Evolutionary conservation across 2,113 vertebrate genomes (phyloP).

Genomic region (Protobothrops mucrosquamatus): DNA sequence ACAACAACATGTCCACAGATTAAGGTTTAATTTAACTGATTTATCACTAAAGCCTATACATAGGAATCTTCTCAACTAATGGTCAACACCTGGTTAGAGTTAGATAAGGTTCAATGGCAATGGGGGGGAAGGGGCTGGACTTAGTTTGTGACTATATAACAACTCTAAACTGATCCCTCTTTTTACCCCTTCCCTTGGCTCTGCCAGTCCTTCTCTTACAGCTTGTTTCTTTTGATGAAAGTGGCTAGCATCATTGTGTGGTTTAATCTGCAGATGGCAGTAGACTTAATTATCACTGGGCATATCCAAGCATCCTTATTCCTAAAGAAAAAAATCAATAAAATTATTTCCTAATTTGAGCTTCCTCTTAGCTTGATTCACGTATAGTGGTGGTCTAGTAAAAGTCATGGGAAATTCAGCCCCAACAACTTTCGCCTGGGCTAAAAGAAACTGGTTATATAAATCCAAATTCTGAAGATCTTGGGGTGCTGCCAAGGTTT

Average conservation of each 20-base stretch:
- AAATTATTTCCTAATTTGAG: neutral
- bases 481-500: neutral
- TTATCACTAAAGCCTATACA: neutral
- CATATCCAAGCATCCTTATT: neutral
- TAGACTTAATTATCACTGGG: neutral
- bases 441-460: neutral
- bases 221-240: neutral
- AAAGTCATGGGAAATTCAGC: slow-evolving; percentile 33
- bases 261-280: neutral
- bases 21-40: neutral
- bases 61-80: neutral
- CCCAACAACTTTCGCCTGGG: neutral
- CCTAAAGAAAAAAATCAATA: neutral
- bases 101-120: neutral
- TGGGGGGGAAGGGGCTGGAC: neutral
- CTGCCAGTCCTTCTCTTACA: neutral
- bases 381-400: slow-evolving; percentile 18
- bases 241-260: neutral
- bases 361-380: slow-evolving; percentile 2
- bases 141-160: neutral
- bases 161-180: neutral
- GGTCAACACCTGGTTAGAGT: neutral
- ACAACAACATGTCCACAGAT: neutral
- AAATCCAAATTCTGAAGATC: neutral
- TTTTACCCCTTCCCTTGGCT: neutral